Evolutionary conservation across 1,140 invertebrate species (phyloP), one percentile per base, ranked within the genome.

Genomic region (Dysdera silvatica): DNA sequence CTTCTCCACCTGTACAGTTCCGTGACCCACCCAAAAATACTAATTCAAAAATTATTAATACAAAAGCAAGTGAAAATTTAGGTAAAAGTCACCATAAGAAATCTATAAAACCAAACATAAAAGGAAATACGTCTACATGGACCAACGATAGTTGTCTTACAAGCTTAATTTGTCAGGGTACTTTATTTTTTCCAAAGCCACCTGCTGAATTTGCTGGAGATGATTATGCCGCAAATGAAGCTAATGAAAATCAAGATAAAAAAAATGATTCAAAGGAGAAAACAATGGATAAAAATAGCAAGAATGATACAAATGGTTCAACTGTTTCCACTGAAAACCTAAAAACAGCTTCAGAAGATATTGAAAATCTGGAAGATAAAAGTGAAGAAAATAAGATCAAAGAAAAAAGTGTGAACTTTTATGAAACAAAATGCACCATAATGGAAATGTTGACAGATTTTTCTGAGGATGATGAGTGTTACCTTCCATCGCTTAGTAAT

Each of bases 121-220:
- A n/a, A n/a, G n/a, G n/a, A n/a, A n/a, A n/a, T n/a, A n/a, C 28
- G 45, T 37, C 33, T 31, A 28, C 51, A 29, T 40, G 61, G 61
- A 48, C 61, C 26, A 63, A 63, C 40, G 61, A 63, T 56, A 63
- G 33, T 40, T 59, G 53, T 18, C 37, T 66, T 23, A 56, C 45
- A 24, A 66, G 59, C 40, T 32, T 66, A n/a, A 54, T 61, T 56
- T 66, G 65, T 54, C 65, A 69, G 55, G 70, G 69, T 31, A 71
- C 69, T 18, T 55, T 70, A 45, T 71, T 71, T 61, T 71, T 71
- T 59, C 70, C 70, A n/a, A 69, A 68, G 58, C 70, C 70, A 37
- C 70, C 70, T 14, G 58, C 64, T 45, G 52, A 71, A 43, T 71
- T 71, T 65, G n/a, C n/a, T n/a, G 59, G 59, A 16, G 66, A 68